These are phyloP conservation scores for Neomicropteryx cornuta DNA, from an alignment of 1,140 invertebrate species.

Conservation along the genomic window DNA sequence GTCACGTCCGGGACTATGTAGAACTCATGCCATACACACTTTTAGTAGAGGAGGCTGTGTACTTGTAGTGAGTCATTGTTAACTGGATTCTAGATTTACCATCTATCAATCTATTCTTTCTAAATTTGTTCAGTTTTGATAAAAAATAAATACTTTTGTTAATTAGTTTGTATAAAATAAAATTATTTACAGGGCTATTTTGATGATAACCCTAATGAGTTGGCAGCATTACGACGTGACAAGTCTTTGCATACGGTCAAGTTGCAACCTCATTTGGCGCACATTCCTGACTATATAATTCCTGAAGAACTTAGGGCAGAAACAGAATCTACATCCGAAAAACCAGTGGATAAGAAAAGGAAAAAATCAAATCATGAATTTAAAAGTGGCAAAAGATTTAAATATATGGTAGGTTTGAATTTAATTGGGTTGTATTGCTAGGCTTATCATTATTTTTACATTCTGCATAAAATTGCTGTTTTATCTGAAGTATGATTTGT, in stretches of 20 bases:
- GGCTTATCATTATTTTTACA: background rate
- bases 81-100: too few species aligned
- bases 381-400: slow-evolving; percentile 28
- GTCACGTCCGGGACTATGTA: too few species aligned
- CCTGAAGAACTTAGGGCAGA: slow-evolving; percentile 56
- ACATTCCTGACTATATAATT: slow-evolving; percentile 92
- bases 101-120: too few species aligned
- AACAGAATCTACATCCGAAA: slow-evolving; percentile 10
- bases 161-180: too few species aligned
- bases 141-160: too few species aligned
- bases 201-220: slow-evolving; percentile 86
- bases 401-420: slow-evolving; percentile 26
- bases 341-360: slow-evolving; percentile 21
- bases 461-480: background rate
- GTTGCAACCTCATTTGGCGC: slow-evolving; percentile 72
- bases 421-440: background rate
- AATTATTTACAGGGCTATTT: slow-evolving; percentile 80
- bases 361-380: slow-evolving; percentile 22
- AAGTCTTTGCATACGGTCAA: slow-evolving; percentile 81
- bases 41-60: too few species aligned
- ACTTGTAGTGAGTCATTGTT: too few species aligned
- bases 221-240: slow-evolving; percentile 83
- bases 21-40: too few species aligned
- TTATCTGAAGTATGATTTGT: background rate
- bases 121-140: too few species aligned